phyloP scores from a whole-genome alignment of 2,797 vertebrate genomes.

The Galagoides demidoff region DNA sequence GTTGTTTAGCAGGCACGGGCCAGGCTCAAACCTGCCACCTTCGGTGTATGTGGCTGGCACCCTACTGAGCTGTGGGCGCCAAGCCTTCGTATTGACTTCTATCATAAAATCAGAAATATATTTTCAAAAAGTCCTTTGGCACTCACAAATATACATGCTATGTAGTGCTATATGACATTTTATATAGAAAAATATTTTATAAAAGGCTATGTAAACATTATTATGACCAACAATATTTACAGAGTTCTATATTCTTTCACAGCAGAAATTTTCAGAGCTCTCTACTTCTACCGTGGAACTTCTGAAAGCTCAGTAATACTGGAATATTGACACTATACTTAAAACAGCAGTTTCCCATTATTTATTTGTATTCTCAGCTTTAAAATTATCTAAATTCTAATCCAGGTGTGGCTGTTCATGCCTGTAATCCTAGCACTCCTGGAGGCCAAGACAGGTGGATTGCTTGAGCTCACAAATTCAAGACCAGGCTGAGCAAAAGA shows the following conservation, averaged over 20 bases:
- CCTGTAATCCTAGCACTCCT: too few species aligned
- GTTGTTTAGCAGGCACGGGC: too few species aligned
- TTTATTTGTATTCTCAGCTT: constrained; percentile 18
- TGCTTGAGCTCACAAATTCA: too few species aligned
- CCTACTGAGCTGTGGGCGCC: too few species aligned
- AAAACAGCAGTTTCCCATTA: not conserved
- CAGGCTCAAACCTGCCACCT: too few species aligned
- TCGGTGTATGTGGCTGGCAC: too few species aligned
- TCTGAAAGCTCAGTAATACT: not conserved
- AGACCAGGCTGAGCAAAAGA: too few species aligned
- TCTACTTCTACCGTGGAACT: not conserved
- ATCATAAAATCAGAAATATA: not conserved
- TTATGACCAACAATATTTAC: not conserved
- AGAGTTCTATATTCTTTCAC: constrained; percentile 14
- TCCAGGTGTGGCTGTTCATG: not conserved
- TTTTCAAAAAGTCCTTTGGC: not conserved
- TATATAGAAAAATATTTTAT: not conserved
- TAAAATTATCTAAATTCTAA: constrained; percentile 16
- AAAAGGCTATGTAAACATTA: constrained; percentile 18
- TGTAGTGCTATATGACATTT: not conserved
- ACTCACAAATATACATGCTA: not conserved
- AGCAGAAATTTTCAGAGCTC: not conserved
- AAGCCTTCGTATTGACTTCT: constrained; percentile 21
- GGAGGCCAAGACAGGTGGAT: too few species aligned
- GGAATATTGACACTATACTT: not conserved